Evolutionary conservation across 2,888 invertebrate species (phyloP), one percentile per base, ranked within the genome.

Genomic region (Andrena praecox): DNA sequence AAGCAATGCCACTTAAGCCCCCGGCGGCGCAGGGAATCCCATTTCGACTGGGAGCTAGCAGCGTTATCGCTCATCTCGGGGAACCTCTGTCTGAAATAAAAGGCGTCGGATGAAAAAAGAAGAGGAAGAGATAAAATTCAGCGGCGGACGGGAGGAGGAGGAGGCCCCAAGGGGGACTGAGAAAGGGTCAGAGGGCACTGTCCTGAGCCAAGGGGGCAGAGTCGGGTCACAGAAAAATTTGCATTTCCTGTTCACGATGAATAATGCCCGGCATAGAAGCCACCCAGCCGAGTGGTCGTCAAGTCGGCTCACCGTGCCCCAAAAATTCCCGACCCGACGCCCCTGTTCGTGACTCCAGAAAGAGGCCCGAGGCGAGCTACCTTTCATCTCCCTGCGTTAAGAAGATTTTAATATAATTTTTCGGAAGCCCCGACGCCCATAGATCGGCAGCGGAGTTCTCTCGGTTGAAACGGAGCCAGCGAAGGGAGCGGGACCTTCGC

Each of bases 161-260:
- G 42, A 67, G 78, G 62, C 42, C 27, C 20, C 56, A 27, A 42
- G 35, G 62, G 69, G 71, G 76, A 77, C 66, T 54, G 79, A 60
- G 67, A 80, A 82, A 84, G 89, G 90, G 89, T 91, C 91, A 91
- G 85, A 89, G 90, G 85, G 89, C 91, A 91, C 79, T 87, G 90
- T 85, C 87, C 89, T 64, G 73, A 64, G 84, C 31, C 62, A 79
- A 82, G 84, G 85, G 82, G 81, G 73, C 82, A 76, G 20, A 81
- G 80, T 75, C 77, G 75, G 83, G 84, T 82, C 85, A 78, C 76
- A 82, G 82, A 85, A 82, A 89, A 85, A 91, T 92, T 91, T 91
- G 89, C 92, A 92, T 92, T 92, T 91, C 91, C 89, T 86, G 91
- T 90, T 89, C 86, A 76, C 85, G 86, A 88, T 89, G 89, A 90